Evolutionary conservation across 2,113 vertebrate genomes (phyloP), one percentile per base, ranked within the genome.

Genomic region (Hemicordylus capensis): DNA sequence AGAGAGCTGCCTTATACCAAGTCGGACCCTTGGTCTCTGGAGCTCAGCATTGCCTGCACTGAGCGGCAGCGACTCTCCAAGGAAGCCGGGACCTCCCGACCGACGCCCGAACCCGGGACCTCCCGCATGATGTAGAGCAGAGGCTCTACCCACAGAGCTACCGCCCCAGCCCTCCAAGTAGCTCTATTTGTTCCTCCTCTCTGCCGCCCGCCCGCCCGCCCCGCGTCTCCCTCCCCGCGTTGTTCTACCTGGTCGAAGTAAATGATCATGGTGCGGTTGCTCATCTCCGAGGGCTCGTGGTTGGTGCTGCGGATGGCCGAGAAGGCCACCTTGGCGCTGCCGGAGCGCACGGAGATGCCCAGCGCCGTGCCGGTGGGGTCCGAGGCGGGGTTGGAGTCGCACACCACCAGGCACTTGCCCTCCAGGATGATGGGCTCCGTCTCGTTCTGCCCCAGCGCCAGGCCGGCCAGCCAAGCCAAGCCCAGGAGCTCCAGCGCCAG

Each of bases 261-360:
- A 95, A 99, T 98, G 92, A 98, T 97, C 98, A 98, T 98, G 73
- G 98, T 98, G 83, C 98, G 97, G 93, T 99, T 99, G 95, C 98
- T 99, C 98, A 99, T 99, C 96, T 99, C 98, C 64, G 98, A 99
- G 70, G 98, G 98, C 87, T 99, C 98, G 86, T 99, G 98, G 97
- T 99, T 99, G 91, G 98, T 99, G 98, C 98, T 98, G 83, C 98
- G 96, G 87, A 98, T 97, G 64, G 97, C 98, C n/a, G 98, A 98
- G 94, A 99, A 99, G 75, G 98, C 98, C 93, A 98, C 97, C 95
- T 98, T 98, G 90, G 98, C 98, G 95, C 97, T 98, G 72, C 98
- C 98, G 0, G 98, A 99, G 90, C 98, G 97, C 95, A 99, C 98
- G 4, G 98, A 98, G 93, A 99, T 98, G 90, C 98, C 98, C 87